Conservation (phyloP, 2,797 vertebrate genomes). For the Botia almorhae region DNA sequence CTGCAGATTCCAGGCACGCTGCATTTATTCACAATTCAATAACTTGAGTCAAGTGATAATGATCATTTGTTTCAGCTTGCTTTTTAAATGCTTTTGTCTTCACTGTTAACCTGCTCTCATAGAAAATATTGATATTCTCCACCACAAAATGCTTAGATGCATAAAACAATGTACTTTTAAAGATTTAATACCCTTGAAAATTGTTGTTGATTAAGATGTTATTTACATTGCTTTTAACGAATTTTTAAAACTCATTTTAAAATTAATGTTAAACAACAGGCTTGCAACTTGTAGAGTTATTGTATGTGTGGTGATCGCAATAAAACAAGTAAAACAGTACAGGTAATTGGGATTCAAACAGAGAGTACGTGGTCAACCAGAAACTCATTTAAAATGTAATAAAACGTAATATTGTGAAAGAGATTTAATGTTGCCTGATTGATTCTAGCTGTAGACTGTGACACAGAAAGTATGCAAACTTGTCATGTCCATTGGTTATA, state of each 20-base stretch:
- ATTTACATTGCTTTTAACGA: constrained; percentile 29
- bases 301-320: neutral
- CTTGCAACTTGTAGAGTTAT: constrained; percentile 77
- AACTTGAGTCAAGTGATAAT: constrained; percentile 65
- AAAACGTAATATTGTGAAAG: no score
- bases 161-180: constrained; percentile 26
- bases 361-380: neutral
- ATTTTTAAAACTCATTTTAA: constrained; percentile 25
- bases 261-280: constrained; percentile 17
- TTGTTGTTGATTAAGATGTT: constrained; percentile 33
- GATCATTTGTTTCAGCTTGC: constrained; percentile 35
- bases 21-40: constrained; percentile 80
- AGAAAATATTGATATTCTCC: constrained; percentile 32
- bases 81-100: constrained; percentile 24
- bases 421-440: no score
- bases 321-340: no score
- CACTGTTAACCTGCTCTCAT: constrained; percentile 47
- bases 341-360: neutral
- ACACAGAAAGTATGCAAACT: no score
- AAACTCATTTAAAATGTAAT: neutral
- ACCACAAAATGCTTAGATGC: constrained; percentile 33
- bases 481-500: no score
- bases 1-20: constrained; percentile 76
- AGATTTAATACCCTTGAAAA: constrained; percentile 34
- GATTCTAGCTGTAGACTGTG: no score